Conservation (phyloP, 35 echinoderm and acorn worm genomes). For the Hemicentrotus pulcherrimus region DNA sequence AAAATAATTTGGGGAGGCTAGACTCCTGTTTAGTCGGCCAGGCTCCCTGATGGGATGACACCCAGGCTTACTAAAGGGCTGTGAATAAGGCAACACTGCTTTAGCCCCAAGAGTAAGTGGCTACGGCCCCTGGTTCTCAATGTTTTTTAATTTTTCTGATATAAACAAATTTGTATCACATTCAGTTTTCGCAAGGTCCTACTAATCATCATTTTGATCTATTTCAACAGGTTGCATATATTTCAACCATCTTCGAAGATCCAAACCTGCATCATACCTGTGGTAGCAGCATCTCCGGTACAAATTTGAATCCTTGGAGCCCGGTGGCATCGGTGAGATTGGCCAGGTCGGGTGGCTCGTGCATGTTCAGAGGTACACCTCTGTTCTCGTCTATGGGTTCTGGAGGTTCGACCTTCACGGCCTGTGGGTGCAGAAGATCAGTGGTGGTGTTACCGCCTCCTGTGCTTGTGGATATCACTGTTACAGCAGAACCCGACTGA, state of each 20-base stretch:
- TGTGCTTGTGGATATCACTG: neutral
- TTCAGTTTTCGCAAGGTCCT: too few relatives aligned
- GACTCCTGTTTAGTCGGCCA: too few relatives aligned
- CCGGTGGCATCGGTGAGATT: conserved; percentile 69
- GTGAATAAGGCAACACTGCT: too few relatives aligned
- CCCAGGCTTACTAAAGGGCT: too few relatives aligned
- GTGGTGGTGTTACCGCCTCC: neutral
- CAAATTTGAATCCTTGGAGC: conserved; percentile 45
- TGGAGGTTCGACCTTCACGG: conserved; percentile 52
- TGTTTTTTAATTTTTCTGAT: too few relatives aligned
- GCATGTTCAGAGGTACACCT: neutral
- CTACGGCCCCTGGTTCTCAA: too few relatives aligned
- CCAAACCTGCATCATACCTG: conserved; percentile 22
- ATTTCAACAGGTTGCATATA: too few relatives aligned
- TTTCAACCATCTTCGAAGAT: neutral
- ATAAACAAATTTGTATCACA: too few relatives aligned
- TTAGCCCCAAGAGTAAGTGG: too few relatives aligned
- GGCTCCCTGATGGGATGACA: too few relatives aligned
- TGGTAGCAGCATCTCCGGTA: conserved; percentile 57
- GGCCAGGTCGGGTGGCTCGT: conserved; percentile 39
- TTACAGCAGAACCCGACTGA: conserved; percentile 15
- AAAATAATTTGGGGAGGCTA: too few relatives aligned
- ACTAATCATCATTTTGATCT: too few relatives aligned
- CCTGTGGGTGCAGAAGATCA: conserved; percentile 30
- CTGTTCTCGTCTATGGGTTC: conserved; percentile 20